Evolutionary conservation across 2,797 vertebrate genomes (phyloP).

Genomic region (Acanthis flammea): DNA sequence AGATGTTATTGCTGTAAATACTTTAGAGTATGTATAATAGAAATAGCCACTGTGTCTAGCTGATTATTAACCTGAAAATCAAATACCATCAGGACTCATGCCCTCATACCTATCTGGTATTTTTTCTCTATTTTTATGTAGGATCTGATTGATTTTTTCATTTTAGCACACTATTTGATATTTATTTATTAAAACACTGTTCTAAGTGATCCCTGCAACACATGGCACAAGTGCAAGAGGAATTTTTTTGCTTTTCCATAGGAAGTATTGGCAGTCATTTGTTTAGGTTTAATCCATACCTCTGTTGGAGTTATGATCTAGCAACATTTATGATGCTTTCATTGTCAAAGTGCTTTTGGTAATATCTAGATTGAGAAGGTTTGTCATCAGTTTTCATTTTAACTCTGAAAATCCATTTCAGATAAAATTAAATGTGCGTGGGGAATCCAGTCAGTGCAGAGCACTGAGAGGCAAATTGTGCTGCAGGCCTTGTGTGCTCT

Average conservation of each 20-base stretch:
- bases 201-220: background rate
- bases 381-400: background rate
- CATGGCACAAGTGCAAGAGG: background rate
- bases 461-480: background rate
- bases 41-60: background rate
- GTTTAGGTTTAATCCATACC: background rate
- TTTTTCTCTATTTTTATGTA: background rate
- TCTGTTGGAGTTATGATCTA: background rate
- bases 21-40: background rate
- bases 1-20: background rate
- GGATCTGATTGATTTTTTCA: background rate
- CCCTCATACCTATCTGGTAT: background rate
- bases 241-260: background rate
- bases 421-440: fast-evolving
- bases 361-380: background rate
- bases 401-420: background rate
- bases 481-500: background rate
- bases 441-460: background rate
- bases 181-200: background rate
- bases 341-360: background rate
- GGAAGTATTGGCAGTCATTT: background rate
- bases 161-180: background rate
- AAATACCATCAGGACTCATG: background rate
- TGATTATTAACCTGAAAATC: background rate
- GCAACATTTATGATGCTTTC: background rate